Evolutionary conservation across 2,113 vertebrate species (phyloP), one percentile per base, ranked within the genome.

Genomic region (Daubentonia madagascariensis): DNA sequence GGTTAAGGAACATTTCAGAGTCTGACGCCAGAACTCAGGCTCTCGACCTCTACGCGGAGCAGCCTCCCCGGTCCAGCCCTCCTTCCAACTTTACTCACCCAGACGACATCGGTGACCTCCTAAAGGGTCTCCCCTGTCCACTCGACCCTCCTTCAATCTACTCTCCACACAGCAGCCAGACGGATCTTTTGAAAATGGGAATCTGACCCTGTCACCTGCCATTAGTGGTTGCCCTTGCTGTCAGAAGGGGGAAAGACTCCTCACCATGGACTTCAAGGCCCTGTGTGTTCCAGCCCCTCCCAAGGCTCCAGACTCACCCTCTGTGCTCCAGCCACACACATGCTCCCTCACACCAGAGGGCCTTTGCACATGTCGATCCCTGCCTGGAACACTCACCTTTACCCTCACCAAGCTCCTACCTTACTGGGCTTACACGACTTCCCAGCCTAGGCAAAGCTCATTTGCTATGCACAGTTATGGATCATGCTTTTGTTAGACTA

Each of bases 21-120:
- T 13, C 30, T 35, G 76, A 25, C 0, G 11, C 37, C 40, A 57
- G 35, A 22, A 61, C 32, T 68, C 59, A 81, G 32, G 61, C 32
- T 35, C 76, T n/a, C 57, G 52, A 70, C 22, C 35, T 22, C 45
- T 13, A 0, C 18, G 8, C 12, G 5, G n/a, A 76, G 32, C 40
- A 5, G 0, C 13, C 25, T 57, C 23, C 30, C 10, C 67, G 1
- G 1, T 7, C 17, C 63, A 43, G 0, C 16, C 8, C 18, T 10
- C 9, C 20, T 13, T 32, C 14, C 7, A 1, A 4, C 75, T 23
- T 8, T 45, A 54, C 43, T 11, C 43, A 65, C n/a, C 28, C 52
- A 32, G 30, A 37, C 8, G 4, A 37, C 8, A 4, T 13, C 6
- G 5, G 45, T 45, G 25, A 9, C 18, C 52, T 65, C 76, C 17